Base-by-base conservation (phyloP, 2,797 vertebrate genomes). In the Perodicticus potto region DNA sequence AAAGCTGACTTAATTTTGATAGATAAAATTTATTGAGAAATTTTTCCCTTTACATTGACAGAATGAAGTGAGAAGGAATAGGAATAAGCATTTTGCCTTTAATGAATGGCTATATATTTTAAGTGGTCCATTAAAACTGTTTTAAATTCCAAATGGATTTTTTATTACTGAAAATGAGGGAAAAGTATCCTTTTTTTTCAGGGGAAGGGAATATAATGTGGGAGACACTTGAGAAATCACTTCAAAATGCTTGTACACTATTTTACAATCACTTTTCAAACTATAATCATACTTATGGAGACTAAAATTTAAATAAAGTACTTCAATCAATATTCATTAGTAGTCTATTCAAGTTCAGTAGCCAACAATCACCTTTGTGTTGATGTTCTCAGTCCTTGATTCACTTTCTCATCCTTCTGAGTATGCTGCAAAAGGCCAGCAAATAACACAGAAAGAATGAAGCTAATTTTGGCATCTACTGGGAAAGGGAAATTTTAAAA, bases 251-350 rank as follows among this genome's bases (percentile, higher is more conserved):
- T 63, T 32, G n/a, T 80, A 87, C 17, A n/a, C 0, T 59, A 88
- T 96, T 96, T 91, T 86, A 85, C 5, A 96, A 65, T 93, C 27
- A 86, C 4, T 97, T 95, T 89, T 91, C 74, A 81, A 80, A 84
- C 5, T 49, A 53, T 40, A 87, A 83, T 93, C 43, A 94, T 3
- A 87, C 43, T 67, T 92, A 94, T 90, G 49, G 40, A 89, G 69
- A 23, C 80, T 91, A 69, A 97, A 87, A 76, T 77, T 80, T 95
- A 93, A 93, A 97, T 2, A 77, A 82, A 80, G 5, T 11, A 94
- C 65, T 87, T 94, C 45, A 96, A 65, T 95, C 97, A 96, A 97
- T 74, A 53, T 29, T 94, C 55, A 89, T 96, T 95, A 98, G 69
- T 49, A 96, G 94, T 97, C 74, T 29, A 53, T 82, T 96, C 92